Evolutionary conservation across 1,140 invertebrate species (phyloP), one percentile per base, ranked within the genome.

Genomic region (Polypedilum pembai): DNA sequence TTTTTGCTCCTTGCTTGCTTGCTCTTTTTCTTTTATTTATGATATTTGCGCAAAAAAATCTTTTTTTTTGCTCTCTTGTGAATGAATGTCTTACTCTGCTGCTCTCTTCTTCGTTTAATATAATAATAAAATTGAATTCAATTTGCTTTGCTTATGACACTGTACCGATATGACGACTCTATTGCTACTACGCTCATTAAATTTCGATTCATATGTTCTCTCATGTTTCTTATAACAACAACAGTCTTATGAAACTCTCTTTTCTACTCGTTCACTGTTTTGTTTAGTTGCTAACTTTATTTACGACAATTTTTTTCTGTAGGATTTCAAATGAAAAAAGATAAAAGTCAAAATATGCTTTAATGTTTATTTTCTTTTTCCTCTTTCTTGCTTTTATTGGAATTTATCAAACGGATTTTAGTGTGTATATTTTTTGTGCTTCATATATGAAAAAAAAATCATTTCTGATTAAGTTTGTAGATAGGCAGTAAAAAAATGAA

Each of bases 41-140:
- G 1, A 33, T 33, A 5, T 33, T 33, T 33, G 24, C 24, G 24
- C 24, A 33, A 33, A 33, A 33, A 33, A 18, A 18, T 10, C 8
- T 69, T 69, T 20, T 69, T 69, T 69, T 69, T 7, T 69, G n/a
- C 8, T 69, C 20, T 69, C 18, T 20, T 69, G n/a, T 69, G 10
- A 66, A 20, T 33, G 24, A 33, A 33, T 33, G 24, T 33, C 24
- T 33, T 33, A 33, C 5, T 33, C 24, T 33, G 24, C 24, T 33
- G 24, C 24, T 33, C 24, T 5, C 24, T 33, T 18, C 65, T 21
- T 20, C 17, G 17, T 17, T 17, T 7, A 56, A 56, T 56, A 56
- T n/a, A n/a, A 56, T 56, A 56, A 56, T 56, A 56, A 56, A 56
- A 56, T 56, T 56, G 45, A 56, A 18, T 69, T 69, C 65, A 69